Conservation (phyloP, 2,888 invertebrate species). For the Tuberolachnus salignus region DNA sequence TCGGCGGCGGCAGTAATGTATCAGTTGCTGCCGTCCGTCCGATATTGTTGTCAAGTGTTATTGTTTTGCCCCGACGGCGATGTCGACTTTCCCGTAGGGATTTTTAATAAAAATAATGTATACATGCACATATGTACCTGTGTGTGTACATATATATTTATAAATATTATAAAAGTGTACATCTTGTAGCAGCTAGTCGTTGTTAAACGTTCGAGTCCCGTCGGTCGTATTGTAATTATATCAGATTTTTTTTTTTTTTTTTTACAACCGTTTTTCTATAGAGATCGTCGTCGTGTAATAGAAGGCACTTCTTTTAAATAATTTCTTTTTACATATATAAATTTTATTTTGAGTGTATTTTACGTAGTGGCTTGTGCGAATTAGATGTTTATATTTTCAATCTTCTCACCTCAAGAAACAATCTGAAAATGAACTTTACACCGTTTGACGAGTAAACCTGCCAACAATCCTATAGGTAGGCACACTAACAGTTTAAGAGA, state of each 20-base stretch:
- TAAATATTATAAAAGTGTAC: not conserved
- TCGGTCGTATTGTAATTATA: not conserved
- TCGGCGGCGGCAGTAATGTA: constrained; percentile 1
- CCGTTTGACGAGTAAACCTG: not conserved
- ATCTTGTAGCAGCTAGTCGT: not conserved
- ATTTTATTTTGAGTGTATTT: not conserved
- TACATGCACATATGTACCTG: not conserved
- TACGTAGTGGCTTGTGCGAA: not conserved
- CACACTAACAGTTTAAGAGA: not conserved
- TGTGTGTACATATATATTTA: not conserved
- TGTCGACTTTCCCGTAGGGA: constrained; percentile 14
- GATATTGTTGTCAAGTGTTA: constrained; percentile 32
- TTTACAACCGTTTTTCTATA: not conserved
- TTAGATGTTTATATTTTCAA: no score
- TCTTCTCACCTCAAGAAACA: not conserved
- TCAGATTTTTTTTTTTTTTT: constrained; percentile 1
- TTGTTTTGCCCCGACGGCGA: constrained; percentile 34
- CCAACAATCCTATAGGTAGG: not conserved
- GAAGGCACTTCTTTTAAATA: not conserved
- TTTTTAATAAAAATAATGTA: not conserved
- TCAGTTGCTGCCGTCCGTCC: constrained; percentile 33
- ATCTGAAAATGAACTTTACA: not conserved
- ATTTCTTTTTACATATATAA: not conserved
- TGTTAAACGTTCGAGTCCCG: not conserved
- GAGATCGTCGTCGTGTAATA: not conserved